These are phyloP conservation scores for Tetramorium alpestre DNA, from an alignment of 1,140 invertebrate species.

Conservation along the genomic window DNA sequence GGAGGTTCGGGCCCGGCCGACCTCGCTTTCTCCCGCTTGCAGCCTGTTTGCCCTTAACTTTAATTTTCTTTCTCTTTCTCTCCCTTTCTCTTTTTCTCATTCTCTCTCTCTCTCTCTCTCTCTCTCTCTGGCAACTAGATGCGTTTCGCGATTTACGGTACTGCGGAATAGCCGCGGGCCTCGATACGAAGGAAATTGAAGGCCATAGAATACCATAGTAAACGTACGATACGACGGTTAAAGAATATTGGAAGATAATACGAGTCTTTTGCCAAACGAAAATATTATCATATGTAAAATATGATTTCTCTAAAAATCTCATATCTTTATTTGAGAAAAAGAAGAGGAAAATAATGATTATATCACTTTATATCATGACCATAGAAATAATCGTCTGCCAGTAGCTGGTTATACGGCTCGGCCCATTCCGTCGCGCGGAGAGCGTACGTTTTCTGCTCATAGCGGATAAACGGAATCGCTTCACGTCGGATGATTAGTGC, in stretches of 20 bases:
- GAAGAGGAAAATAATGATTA: slow-evolving; percentile 22
- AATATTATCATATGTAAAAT: slow-evolving; percentile 26
- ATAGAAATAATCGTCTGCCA: neutral
- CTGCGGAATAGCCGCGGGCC: slow-evolving; percentile 66
- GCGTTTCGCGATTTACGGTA: slow-evolving; percentile 66
- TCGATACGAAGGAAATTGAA: slow-evolving; percentile 56
- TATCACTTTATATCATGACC: neutral
- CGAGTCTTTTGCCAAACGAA: neutral
- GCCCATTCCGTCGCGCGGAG: slow-evolving; percentile 12
- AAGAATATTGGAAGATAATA: slow-evolving; percentile 25
- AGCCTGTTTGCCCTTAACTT: slow-evolving; percentile 43
- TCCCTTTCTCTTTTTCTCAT: slow-evolving; percentile 6
- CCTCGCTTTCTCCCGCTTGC: slow-evolving; percentile 1
- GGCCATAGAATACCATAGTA: neutral
- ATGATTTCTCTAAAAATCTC: neutral
- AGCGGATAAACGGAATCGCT: slow-evolving; percentile 56
- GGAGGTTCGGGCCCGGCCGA: slow-evolving; percentile 6
- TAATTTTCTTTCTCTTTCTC: slow-evolving; percentile 36
- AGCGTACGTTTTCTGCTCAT: slow-evolving; percentile 62
- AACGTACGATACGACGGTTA: neutral
- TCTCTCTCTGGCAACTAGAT: slow-evolving; percentile 33
- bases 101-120: neutral
- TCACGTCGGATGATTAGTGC: slow-evolving; percentile 68
- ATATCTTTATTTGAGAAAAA: neutral
- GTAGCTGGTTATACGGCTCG: neutral